phyloP scores from a whole-genome alignment of 1,140 invertebrate genomes.

The Sycobia sp. region DNA sequence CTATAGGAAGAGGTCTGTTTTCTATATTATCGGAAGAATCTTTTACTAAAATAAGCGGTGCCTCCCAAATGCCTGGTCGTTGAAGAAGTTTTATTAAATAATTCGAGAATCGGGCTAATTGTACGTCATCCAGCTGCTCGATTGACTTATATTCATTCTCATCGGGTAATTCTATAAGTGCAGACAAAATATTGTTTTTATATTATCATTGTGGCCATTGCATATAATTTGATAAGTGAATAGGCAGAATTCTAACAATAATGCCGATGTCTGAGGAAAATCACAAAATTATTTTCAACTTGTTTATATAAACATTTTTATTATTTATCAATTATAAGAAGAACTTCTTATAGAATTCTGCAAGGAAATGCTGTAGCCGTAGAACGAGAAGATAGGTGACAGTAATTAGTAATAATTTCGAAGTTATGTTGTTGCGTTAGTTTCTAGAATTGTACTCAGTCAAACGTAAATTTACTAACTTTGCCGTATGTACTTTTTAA shows the following conservation, averaged over 20 bases:
- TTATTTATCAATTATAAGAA: too few species aligned
- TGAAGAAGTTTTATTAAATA: conserved; percentile 41
- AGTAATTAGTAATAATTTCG: conserved; percentile 6
- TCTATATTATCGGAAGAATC: conserved; percentile 26
- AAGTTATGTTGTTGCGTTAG: background rate
- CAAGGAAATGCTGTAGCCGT: too few species aligned
- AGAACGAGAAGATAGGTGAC: too few species aligned
- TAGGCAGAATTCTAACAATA: too few species aligned
- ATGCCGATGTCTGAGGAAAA: too few species aligned
- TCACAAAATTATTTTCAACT: too few species aligned
- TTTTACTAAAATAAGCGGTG: conserved; percentile 42
- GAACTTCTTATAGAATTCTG: too few species aligned
- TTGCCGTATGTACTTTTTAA: too few species aligned
- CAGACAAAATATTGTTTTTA: background rate
- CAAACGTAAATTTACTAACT: too few species aligned
- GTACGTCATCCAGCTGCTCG: conserved; percentile 34
- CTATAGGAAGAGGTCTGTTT: conserved; percentile 10
- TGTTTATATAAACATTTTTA: too few species aligned
- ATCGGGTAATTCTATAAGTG: conserved; percentile 17
- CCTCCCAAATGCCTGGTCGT: conserved; percentile 30
- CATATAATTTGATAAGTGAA: too few species aligned
- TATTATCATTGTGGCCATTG: too few species aligned
- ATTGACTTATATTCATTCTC: conserved; percentile 22
- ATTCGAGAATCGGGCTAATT: conserved; percentile 36
- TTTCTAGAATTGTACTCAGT: background rate